Percentiles rank a stretch among this genome's conserved stretches.
Conservation (phyloP, 2,888 invertebrate species). For the Cantharis flavilabris region DNA sequence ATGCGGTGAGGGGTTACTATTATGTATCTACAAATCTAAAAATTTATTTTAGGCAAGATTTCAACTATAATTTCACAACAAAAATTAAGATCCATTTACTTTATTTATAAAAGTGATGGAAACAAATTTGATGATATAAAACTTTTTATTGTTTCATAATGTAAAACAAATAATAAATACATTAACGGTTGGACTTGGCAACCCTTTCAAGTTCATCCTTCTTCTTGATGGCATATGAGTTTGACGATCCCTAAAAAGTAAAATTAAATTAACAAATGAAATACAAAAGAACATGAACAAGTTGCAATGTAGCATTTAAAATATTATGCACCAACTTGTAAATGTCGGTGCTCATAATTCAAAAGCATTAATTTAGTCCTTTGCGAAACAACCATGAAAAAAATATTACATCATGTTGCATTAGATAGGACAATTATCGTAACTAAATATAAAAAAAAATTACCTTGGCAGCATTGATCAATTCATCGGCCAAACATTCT, state of each 20-base stretch:
- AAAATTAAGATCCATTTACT: too few relatives aligned
- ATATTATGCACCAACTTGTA: background rate
- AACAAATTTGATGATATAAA: background rate
- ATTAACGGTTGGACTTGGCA: slow-evolving; percentile 99
- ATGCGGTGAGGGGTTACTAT: too few relatives aligned
- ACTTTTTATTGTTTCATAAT: background rate
- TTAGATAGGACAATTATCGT: slow-evolving; percentile 46
- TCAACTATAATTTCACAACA: too few relatives aligned
- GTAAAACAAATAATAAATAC: slow-evolving; percentile 25
- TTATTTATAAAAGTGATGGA: background rate
- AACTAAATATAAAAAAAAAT: slow-evolving; percentile 10
- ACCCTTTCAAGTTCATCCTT: slow-evolving; percentile 99
- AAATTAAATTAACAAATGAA: slow-evolving; percentile 15
- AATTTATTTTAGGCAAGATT: too few relatives aligned
- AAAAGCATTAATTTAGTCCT: slow-evolving; percentile 44
- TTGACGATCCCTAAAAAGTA: slow-evolving; percentile 85
- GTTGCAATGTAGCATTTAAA: background rate
- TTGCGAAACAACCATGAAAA: slow-evolving; percentile 46
- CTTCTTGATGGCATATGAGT: slow-evolving; percentile 99
- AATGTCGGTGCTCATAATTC: background rate
- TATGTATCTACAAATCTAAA: too few relatives aligned
- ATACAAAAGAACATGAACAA: background rate
- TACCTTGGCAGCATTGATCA: slow-evolving; percentile 99
- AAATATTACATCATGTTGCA: slow-evolving; percentile 39
- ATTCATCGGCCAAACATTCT: slow-evolving; percentile 99